These are phyloP conservation scores for Sitophilus oryzae DNA, from an alignment of 1,140 invertebrate genomes.

Conservation along the genomic window DNA sequence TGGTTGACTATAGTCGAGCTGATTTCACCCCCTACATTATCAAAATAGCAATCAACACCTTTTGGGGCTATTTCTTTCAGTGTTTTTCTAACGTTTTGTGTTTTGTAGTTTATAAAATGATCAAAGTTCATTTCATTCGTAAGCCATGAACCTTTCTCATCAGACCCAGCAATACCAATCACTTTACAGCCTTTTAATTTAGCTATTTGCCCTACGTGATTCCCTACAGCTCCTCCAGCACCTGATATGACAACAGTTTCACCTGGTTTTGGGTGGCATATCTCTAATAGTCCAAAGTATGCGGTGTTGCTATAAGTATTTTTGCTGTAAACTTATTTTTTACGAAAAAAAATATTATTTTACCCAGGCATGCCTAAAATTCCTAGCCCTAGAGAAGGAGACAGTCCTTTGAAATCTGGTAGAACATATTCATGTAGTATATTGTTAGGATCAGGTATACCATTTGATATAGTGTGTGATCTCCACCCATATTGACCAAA, in stretches of 20 bases:
- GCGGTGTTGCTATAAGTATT: conserved; percentile 49
- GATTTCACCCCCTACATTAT: conserved; percentile 67
- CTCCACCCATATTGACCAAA: conserved; percentile 53
- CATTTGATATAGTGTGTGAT: conserved; percentile 47
- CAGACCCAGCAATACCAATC: conserved; percentile 64
- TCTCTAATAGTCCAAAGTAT: conserved; percentile 65
- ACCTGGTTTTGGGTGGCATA: conserved; percentile 60
- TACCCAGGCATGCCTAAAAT: conserved; percentile 35
- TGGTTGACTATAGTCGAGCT: conserved; percentile 53
- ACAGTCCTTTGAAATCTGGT: conserved; percentile 45
- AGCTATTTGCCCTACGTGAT: conserved; percentile 66
- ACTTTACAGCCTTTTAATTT: conserved; percentile 60
- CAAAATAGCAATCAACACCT: conserved; percentile 67
- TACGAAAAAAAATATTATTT: too few relatives aligned
- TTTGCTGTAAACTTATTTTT: too few relatives aligned
- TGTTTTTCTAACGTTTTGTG: conserved; percentile 46
- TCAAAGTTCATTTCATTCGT: conserved; percentile 58
- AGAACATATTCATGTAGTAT: conserved; percentile 42
- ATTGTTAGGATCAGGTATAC: conserved; percentile 38
- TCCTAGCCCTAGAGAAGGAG: conserved; percentile 43
- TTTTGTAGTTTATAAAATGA: conserved; percentile 67
- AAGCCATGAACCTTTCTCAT: conserved; percentile 65
- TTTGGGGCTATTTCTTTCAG: conserved; percentile 60
- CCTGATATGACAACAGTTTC: conserved; percentile 62
- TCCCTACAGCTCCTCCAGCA: conserved; percentile 67